These are phyloP conservation scores for Cotesia chilonis DNA, from an alignment of 1,140 invertebrate species.

Conservation along the genomic window DNA sequence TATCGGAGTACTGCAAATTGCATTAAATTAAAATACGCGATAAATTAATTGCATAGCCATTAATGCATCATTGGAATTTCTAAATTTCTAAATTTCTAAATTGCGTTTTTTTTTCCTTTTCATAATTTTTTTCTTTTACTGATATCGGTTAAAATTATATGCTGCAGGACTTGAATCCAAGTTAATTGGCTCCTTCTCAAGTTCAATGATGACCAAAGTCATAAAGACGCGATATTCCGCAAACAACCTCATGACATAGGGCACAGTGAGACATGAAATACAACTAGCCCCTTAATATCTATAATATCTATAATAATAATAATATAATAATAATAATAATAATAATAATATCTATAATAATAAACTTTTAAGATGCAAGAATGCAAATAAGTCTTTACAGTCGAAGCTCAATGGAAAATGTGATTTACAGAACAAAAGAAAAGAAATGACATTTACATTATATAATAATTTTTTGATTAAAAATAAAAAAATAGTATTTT, in stretches of 20 bases:
- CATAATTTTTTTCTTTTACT: constrained; percentile 45
- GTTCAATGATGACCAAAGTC: constrained; percentile 58
- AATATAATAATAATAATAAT: neutral
- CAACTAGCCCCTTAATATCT: constrained; percentile 32
- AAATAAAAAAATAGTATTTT: constrained; percentile 25
- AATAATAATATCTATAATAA: neutral
- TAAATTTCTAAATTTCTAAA: constrained; percentile 39
- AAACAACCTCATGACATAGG: constrained; percentile 47
- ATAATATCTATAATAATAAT: neutral
- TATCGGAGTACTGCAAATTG: constrained; percentile 45
- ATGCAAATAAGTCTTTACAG: constrained; percentile 24
- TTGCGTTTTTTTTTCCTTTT: constrained; percentile 17
- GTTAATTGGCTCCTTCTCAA: constrained; percentile 60
- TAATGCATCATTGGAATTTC: constrained; percentile 60
- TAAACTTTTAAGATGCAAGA: constrained; percentile 29
- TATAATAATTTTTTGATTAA: constrained; percentile 16
- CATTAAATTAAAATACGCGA: constrained; percentile 29
- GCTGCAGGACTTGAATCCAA: constrained; percentile 64
- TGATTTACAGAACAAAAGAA: constrained; percentile 39
- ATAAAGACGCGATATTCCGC: constrained; percentile 51
- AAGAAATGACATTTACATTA: constrained; percentile 25
- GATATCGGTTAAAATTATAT: constrained; percentile 59
- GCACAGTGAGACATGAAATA: constrained; percentile 45
- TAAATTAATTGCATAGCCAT: constrained; percentile 59
- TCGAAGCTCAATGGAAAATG: constrained; percentile 41